These are phyloP conservation scores for Nomada ruficornis DNA, from an alignment of 2,888 invertebrate genomes.

Conservation along the genomic window DNA sequence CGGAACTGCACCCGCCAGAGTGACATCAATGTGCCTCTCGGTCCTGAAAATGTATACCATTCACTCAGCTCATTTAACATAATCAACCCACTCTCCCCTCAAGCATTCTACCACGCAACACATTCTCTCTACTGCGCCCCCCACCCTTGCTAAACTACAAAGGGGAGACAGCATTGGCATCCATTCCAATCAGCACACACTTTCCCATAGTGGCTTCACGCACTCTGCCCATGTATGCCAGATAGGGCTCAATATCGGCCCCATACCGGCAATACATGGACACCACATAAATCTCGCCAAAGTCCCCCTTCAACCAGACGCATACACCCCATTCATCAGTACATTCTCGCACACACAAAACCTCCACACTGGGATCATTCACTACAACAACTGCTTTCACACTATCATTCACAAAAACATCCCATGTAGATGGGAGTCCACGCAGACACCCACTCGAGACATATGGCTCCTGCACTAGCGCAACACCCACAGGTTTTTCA, in stretches of 20 bases:
- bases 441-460: background rate
- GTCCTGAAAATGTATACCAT: too few species aligned
- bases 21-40: too few species aligned
- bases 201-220: background rate
- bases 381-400: conserved; percentile 43
- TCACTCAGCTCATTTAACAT: too few species aligned
- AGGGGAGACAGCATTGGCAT: conserved; percentile 66
- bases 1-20: too few species aligned
- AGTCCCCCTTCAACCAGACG: background rate
- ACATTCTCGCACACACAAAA: conserved; percentile 30
- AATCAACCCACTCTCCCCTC: too few species aligned
- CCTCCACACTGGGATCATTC: conserved; percentile 22
- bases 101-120: too few species aligned
- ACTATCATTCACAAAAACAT: background rate
- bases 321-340: conserved; percentile 3
- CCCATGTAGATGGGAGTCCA: background rate
- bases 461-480: conserved; percentile 21
- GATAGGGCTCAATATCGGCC: conserved; percentile 12
- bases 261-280: background rate
- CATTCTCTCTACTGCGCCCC: too few species aligned
- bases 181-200: conserved; percentile 47
- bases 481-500: background rate
- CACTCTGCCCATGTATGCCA: background rate
- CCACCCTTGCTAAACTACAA: background rate
- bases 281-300: background rate